Evolutionary conservation across 2,888 invertebrate genomes (phyloP), one percentile per base, ranked within the genome.

Genomic region (Clivina fossor): DNA sequence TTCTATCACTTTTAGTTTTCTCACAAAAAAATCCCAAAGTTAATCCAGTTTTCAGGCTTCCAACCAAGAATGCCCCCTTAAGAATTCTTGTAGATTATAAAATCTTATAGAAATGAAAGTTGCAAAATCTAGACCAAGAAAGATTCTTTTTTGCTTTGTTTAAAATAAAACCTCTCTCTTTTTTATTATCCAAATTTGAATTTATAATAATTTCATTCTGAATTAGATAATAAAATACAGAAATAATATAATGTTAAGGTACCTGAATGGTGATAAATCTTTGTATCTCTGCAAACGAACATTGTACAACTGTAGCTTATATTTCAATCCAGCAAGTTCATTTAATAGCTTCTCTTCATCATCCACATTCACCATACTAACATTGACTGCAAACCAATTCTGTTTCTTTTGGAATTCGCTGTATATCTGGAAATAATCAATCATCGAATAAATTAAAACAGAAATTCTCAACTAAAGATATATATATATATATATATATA

Each of bases 301-400:
- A 60, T 86, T 84, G 24, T 85, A 65, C 0, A 80, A 75, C 54
- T 83, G 81, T 40, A 86, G 60, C 48, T 68, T 65, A 57, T 76
- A 76, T 13, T 71, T 73, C 16, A 72, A 65, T 22, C 72, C 78
- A 70, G 82, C 81, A 48, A 76, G 65, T 58, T 76, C 71, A 41
- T 70, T 68, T 41, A 83, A 78, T 60, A 84, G 81, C 3, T 75
- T 72, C 30, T 79, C 78, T 62, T 85, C 83, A 59, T 85, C 83
- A 43, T 80, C 80, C 4, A 78, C 74, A 1, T 77, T 75, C 30
- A 85, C 71, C 19, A 78, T 77, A 57, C 82, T 82, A 63, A 81
- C 79, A 65, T 80, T 78, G 0, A 75, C 73, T 32, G 79, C 73
- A 61, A 83, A 81, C 79, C 81, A 80, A 3, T 76, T 66, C 56